Evolutionary conservation across 2,113 vertebrate species (phyloP).

Genomic region (Nematolebias whitei): DNA sequence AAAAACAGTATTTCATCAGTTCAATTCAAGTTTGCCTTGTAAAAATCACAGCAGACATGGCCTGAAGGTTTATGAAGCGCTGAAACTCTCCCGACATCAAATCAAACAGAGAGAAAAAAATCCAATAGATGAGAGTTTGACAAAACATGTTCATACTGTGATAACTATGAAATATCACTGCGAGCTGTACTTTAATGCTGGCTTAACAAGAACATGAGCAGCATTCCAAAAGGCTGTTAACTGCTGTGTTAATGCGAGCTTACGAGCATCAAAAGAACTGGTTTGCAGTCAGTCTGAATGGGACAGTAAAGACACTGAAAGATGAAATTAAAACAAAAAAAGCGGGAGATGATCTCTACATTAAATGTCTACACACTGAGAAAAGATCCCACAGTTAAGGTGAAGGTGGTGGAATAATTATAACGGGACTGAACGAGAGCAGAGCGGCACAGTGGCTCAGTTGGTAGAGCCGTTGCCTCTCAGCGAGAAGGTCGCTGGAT

Average conservation of each 20-base stretch:
- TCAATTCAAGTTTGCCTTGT: constrained; percentile 12
- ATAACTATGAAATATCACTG: constrained; percentile 2
- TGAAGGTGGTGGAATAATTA: constrained; percentile 6
- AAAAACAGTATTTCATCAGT: constrained; percentile 2
- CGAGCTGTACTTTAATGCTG: background rate
- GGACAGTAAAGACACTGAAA: constrained; percentile 5
- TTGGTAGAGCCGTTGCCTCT: no score
- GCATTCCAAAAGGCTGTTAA: background rate
- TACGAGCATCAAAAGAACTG: background rate
- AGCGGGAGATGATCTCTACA: constrained; percentile 1
- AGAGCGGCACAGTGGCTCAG: no score
- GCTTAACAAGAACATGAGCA: background rate
- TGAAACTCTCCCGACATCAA: background rate
- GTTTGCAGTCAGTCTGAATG: background rate
- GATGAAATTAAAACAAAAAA: constrained; percentile 16
- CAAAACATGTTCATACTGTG: background rate
- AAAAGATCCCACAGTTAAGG: background rate
- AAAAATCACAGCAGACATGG: background rate
- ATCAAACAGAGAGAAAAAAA: constrained; percentile 17
- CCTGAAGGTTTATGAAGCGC: constrained; percentile 1
- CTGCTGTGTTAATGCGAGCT: constrained; percentile 9
- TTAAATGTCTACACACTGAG: constrained; percentile 4
- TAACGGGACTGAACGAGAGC: no score
- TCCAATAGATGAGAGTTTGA: constrained; percentile 11
- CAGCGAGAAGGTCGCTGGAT: no score